A percentile compares a stretch with the other conserved stretches of the same genome.
These are phyloP conservation scores for Muscicapa striata DNA, from an alignment of 2,797 vertebrate genomes.

Conservation along the genomic window DNA sequence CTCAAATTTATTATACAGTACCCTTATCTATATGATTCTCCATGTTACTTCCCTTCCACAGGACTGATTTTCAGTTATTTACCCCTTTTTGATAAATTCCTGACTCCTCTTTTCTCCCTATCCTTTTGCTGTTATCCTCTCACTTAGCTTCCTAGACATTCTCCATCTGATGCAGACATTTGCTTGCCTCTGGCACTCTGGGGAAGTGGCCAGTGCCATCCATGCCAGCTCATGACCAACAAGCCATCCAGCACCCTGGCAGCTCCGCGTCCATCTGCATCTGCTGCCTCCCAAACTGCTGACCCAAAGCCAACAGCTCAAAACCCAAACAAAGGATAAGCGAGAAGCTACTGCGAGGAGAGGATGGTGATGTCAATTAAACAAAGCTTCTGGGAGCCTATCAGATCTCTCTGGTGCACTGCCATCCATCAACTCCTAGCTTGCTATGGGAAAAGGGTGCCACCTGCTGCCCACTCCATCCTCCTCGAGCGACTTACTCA, in stretches of 20 bases:
- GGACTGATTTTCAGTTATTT: not conserved
- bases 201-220: not conserved
- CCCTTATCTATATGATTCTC: not conserved
- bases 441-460: constrained; percentile 49
- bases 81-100: not conserved
- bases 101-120: not conserved
- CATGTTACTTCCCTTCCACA: not conserved
- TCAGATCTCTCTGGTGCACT: not conserved
- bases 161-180: not conserved
- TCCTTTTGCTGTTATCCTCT: not conserved
- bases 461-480: constrained; percentile 41
- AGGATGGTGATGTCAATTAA: not conserved
- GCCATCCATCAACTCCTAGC: not conserved
- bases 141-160: not conserved
- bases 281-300: not conserved
- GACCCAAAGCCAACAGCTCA: not conserved
- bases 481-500: not conserved
- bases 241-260: not conserved
- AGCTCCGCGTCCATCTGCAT: not conserved
- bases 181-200: not conserved
- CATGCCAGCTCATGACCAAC: not conserved
- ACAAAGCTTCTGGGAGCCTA: not conserved
- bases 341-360: not conserved
- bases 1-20: not conserved
- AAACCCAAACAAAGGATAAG: not conserved